phyloP scores from a whole-genome alignment of 2,888 invertebrate genomes.

The Apamea monoglypha region DNA sequence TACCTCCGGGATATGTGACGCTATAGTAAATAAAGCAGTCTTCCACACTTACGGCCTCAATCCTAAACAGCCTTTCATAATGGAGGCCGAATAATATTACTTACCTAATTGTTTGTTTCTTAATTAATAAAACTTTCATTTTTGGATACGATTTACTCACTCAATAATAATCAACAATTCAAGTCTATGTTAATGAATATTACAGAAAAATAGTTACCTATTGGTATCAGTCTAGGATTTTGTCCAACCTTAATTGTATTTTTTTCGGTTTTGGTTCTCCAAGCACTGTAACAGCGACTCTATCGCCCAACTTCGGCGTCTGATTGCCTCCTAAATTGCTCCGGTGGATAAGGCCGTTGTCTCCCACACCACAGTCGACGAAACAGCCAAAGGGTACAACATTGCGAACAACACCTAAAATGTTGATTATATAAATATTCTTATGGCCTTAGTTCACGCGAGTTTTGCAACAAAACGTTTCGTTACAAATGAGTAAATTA shows the following conservation, averaged over 20 bases:
- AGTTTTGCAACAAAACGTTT: background rate
- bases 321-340: conserved; percentile 89
- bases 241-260: conserved; percentile 89
- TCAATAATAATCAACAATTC: conserved; percentile 45
- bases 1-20: conserved; percentile 87
- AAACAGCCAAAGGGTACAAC: conserved; percentile 97
- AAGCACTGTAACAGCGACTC: conserved; percentile 92
- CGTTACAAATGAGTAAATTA: background rate
- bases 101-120: conserved; percentile 10
- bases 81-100: conserved; percentile 80
- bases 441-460: background rate
- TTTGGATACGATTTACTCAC: conserved; percentile 30
- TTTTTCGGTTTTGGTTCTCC: conserved; percentile 90
- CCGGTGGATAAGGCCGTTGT: conserved; percentile 92
- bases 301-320: conserved; percentile 92
- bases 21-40: conserved; percentile 87
- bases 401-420: conserved; percentile 94
- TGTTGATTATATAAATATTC: background rate
- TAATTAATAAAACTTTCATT: conserved; percentile 50
- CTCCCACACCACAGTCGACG: conserved; percentile 95
- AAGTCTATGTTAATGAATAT: conserved; percentile 37
- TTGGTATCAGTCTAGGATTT: conserved; percentile 78
- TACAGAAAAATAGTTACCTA: conserved; percentile 57
- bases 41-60: conserved; percentile 83
- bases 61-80: conserved; percentile 74